Conservation (phyloP, 2,797 vertebrate genomes). For the Halcyon chelicuti region DNA sequence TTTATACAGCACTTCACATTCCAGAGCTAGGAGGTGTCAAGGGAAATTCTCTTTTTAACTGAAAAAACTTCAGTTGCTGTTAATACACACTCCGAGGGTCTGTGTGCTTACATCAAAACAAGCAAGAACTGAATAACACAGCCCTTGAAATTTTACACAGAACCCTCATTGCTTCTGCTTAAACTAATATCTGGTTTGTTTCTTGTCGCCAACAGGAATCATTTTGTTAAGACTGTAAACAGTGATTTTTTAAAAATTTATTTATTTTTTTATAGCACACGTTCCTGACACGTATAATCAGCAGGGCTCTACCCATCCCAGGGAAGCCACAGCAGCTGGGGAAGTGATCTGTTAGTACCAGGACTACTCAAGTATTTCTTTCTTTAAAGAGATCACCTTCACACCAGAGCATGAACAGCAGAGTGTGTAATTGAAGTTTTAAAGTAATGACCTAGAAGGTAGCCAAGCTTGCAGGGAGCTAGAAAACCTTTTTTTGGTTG, state of each 20-base stretch:
- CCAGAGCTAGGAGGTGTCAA: not conserved
- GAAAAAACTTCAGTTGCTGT: not conserved
- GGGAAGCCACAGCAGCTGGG: not conserved
- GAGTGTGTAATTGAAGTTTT: not conserved
- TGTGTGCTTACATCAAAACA: not conserved
- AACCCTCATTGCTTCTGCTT: not conserved
- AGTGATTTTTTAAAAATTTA: not conserved
- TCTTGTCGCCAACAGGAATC: not conserved
- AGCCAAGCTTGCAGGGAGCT: not conserved
- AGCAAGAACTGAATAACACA: not conserved
- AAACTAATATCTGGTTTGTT: not conserved
- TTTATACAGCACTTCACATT: not conserved
- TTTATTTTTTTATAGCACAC: not conserved
- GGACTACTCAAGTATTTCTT: not conserved
- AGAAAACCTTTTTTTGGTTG: not conserved
- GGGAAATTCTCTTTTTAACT: not conserved
- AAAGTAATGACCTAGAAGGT: not conserved
- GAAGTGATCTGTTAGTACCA: not conserved
- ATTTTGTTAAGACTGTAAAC: not conserved
- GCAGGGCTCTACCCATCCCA: not conserved
- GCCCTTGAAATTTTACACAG: not conserved
- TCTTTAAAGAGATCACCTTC: not conserved
- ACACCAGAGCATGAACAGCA: not conserved
- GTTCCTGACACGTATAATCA: not conserved
- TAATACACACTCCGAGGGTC: not conserved